Conservation (phyloP, 1,140 invertebrate genomes). For the Drosophila fuyamai region DNA sequence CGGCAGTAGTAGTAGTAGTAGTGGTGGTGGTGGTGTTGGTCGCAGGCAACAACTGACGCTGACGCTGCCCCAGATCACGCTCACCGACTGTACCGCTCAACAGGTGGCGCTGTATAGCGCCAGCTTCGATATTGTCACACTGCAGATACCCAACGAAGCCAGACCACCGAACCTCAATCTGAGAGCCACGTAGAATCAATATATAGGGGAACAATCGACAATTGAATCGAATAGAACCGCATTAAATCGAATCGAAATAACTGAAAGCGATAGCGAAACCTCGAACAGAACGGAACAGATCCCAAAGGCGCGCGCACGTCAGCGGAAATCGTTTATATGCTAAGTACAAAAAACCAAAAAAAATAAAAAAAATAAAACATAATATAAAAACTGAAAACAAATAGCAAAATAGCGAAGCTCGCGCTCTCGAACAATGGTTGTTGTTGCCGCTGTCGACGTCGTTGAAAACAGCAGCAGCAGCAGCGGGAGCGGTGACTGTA, state of each 20-base stretch:
- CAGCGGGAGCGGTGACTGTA: constrained; percentile 26
- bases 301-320: constrained; percentile 57
- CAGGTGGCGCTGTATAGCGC: constrained; percentile 60
- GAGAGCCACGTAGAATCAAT: constrained; percentile 22
- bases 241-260: constrained; percentile 38
- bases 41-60: constrained; percentile 23
- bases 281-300: constrained; percentile 7
- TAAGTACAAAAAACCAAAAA: constrained; percentile 36
- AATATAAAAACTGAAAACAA: constrained; percentile 20
- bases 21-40: too few species aligned
- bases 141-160: constrained; percentile 67
- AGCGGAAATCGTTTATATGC: constrained; percentile 71
- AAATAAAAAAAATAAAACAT: not conserved
- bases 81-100: constrained; percentile 73
- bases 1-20: too few species aligned
- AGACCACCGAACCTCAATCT: constrained; percentile 65
- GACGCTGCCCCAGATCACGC: constrained; percentile 73
- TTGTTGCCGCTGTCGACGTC: constrained; percentile 59
- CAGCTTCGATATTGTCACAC: constrained; percentile 47
- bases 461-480: constrained; percentile 43
- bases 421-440: constrained; percentile 71
- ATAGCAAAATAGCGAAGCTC: constrained; percentile 43
- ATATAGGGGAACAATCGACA: constrained; percentile 17
- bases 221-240: constrained; percentile 52
- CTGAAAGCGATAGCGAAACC: constrained; percentile 13